Evolutionary conservation across 2,113 vertebrate species (phyloP).

Genomic region (human (Homo sapiens)): GRCh38 chr7:152725001-152725500

Average conservation of each 20-base stretch:
- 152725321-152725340: neutral
- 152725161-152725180: neutral
- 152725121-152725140: neutral
- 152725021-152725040: neutral
- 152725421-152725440: neutral
- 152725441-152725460: constrained; percentile 26
- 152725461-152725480: neutral
- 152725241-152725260: neutral
- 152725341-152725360: neutral
- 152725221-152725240: neutral
- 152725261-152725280: neutral
- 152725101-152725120: neutral
- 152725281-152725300: neutral
- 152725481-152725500: neutral
- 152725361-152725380: neutral
- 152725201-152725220: neutral
- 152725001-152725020: neutral
- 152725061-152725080: neutral
- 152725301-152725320: neutral
- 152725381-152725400: neutral
- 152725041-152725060: neutral
- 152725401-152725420: neutral
- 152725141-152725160: too few relatives aligned
- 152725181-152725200: neutral
- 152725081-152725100: neutral